A percentile compares a stretch with the other conserved stretches of the same genome.
phyloP scores from a whole-genome alignment of 2,888 invertebrate species.

The Brachylomia viminalis region DNA sequence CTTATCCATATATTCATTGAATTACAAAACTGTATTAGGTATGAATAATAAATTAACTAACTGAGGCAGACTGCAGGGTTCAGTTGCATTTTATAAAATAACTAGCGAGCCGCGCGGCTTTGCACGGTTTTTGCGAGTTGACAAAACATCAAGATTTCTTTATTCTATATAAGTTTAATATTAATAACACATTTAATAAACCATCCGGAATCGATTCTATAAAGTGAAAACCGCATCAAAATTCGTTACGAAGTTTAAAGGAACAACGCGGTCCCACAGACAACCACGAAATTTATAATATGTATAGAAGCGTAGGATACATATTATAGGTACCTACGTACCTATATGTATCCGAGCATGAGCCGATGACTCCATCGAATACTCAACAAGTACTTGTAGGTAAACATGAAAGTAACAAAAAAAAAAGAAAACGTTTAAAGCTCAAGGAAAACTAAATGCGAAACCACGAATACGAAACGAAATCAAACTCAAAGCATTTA shows the following conservation, averaged over 20 bases:
- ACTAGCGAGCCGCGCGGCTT: background rate
- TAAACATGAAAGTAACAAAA: background rate
- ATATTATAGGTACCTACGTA: too few relatives aligned
- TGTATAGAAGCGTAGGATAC: background rate
- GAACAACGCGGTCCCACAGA: background rate
- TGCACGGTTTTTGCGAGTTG: background rate
- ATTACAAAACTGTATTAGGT: background rate
- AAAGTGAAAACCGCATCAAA: background rate
- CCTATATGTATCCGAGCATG: too few relatives aligned
- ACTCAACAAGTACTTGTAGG: background rate
- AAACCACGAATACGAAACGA: background rate
- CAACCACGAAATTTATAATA: background rate
- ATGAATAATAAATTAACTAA: background rate
- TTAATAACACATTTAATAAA: background rate
- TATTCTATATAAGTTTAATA: background rate
- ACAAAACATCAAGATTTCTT: background rate
- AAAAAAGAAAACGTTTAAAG: background rate
- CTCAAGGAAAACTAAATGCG: background rate
- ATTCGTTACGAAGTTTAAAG: background rate
- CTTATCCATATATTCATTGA: background rate
- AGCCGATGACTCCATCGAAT: background rate
- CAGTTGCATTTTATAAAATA: background rate
- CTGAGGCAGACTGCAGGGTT: background rate
- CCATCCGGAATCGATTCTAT: background rate
- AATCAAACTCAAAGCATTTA: too few relatives aligned